A percentile compares a stretch with the other conserved stretches of the same genome.
Conservation (phyloP, 23 tunicate genomes). For the Phallusia fumigata region DNA sequence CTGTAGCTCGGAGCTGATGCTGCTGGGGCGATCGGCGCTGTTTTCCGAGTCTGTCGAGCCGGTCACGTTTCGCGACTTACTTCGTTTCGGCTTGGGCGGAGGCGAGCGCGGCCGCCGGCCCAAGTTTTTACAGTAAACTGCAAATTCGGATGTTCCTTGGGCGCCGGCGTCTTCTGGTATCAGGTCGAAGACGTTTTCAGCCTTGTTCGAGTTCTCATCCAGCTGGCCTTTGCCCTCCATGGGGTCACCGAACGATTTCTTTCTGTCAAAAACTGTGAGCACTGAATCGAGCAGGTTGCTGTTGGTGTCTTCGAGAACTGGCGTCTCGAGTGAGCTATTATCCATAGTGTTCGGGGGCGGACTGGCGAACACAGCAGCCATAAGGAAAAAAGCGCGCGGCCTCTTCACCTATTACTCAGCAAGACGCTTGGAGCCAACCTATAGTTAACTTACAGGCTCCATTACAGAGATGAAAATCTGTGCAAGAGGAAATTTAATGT, state of each 20-base stretch:
- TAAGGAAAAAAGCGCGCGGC: too few relatives aligned
- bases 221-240: neutral
- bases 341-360: neutral
- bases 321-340: neutral
- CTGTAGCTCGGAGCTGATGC: constrained; percentile 21
- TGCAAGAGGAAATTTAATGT: too few relatives aligned
- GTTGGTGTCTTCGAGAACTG: neutral
- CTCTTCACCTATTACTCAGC: too few relatives aligned
- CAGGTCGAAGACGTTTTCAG: neutral
- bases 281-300: neutral
- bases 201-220: neutral
- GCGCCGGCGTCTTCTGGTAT: neutral
- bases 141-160: neutral
- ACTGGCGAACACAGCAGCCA: too few relatives aligned
- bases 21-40: neutral
- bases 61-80: neutral
- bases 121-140: constrained; percentile 1
- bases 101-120: neutral
- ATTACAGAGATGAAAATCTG: too few relatives aligned
- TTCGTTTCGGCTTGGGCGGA: neutral
- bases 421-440: too few relatives aligned
- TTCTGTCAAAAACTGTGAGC: neutral
- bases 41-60: neutral
- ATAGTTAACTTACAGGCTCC: too few relatives aligned
- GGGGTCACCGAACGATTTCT: neutral